Evolutionary conservation across 1,140 invertebrate species (phyloP).

Genomic region (Caenorhabditis brenneri): DNA sequence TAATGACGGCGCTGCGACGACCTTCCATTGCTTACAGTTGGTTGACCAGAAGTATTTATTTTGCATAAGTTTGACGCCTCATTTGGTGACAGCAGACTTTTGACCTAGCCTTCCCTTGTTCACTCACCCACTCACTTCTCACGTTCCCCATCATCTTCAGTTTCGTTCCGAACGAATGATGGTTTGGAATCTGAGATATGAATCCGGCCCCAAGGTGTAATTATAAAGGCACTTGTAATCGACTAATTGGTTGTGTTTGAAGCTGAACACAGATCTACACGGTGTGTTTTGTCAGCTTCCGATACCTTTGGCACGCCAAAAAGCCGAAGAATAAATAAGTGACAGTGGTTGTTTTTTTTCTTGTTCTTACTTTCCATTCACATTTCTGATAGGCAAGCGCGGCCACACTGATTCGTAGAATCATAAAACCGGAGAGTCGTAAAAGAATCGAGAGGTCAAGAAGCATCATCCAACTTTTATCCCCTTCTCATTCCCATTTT

Average conservation of each 20-base stretch:
- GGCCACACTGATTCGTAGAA: not conserved
- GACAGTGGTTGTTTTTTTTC: not conserved
- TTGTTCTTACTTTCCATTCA: not conserved
- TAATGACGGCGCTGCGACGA: not conserved
- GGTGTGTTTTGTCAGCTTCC: slow-evolving; percentile 26
- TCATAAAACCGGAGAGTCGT: slow-evolving; percentile 32
- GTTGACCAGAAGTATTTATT: slow-evolving; percentile 18
- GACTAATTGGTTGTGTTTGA: slow-evolving; percentile 12
- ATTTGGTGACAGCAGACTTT: slow-evolving; percentile 16
- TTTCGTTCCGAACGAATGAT: slow-evolving; percentile 30
- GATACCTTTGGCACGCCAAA: slow-evolving; percentile 18
- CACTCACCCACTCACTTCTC: not conserved
- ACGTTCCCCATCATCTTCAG: not conserved
- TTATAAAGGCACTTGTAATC: slow-evolving; percentile 32
- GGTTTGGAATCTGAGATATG: not conserved
- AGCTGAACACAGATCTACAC: not conserved
- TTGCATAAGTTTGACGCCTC: slow-evolving; percentile 38
- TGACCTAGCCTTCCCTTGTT: not conserved
- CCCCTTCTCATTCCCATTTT: not conserved
- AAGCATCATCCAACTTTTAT: slow-evolving; percentile 28
- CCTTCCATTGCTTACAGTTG: slow-evolving; percentile 25
- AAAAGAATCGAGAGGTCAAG: slow-evolving; percentile 11
- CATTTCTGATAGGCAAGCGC: not conserved
- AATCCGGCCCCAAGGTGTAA: not conserved
- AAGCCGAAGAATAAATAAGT: slow-evolving; percentile 29